A percentile compares a stretch with the other conserved stretches of the same genome.
Conservation (phyloP, 1,140 invertebrate species). For the Gerris buenoi region DNA sequence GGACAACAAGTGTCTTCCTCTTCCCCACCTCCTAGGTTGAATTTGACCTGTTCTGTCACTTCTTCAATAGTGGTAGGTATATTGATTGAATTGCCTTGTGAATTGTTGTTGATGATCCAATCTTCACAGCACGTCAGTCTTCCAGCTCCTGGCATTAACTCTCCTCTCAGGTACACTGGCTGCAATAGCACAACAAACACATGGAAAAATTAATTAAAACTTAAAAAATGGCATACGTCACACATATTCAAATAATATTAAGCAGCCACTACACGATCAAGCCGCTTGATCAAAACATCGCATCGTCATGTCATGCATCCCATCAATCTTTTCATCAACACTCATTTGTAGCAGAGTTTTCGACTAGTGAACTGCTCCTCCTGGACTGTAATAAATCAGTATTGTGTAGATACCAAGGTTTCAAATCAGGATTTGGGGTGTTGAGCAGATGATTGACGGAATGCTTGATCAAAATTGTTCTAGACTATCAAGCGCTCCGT, state of each 20-base stretch:
- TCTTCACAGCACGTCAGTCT: constrained; percentile 47
- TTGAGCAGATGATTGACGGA: too few species aligned
- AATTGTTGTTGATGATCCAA: constrained; percentile 3
- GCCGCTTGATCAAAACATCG: too few species aligned
- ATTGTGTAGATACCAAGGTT: too few species aligned
- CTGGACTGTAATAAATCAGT: too few species aligned
- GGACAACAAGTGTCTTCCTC: background rate
- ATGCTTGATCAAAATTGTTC: too few species aligned
- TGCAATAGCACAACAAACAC: constrained; percentile 37
- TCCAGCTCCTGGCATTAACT: constrained; percentile 57
- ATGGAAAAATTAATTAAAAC: constrained; percentile 21
- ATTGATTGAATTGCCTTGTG: background rate
- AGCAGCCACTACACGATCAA: too few species aligned
- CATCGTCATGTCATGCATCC: too few species aligned
- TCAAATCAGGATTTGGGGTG: too few species aligned
- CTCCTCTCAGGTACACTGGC: constrained; percentile 64
- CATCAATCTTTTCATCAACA: too few species aligned
- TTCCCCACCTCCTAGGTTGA: background rate
- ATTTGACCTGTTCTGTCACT: background rate
- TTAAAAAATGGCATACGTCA: constrained; percentile 10
- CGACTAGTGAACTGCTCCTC: too few species aligned
- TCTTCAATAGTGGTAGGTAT: background rate
- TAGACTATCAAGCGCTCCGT: too few species aligned
- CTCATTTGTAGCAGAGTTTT: too few species aligned
- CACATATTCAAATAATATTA: background rate